phyloP scores from a whole-genome alignment of 2,113 vertebrate genomes.

The Lanius collurio region DNA sequence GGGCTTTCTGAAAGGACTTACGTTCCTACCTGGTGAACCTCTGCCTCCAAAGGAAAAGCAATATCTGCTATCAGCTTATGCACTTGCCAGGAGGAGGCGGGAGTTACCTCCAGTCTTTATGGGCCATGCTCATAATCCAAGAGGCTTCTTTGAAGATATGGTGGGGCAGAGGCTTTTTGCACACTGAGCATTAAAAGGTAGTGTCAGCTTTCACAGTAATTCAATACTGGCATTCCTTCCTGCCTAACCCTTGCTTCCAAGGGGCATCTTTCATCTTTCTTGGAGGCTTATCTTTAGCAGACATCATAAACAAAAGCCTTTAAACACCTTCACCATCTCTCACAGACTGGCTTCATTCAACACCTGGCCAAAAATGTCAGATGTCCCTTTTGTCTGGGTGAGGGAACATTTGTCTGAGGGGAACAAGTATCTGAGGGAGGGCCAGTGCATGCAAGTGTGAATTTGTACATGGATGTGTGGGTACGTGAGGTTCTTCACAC shows the following conservation, averaged over 20 bases:
- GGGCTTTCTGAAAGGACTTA: neutral
- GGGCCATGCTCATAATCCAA: neutral
- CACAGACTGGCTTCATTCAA: neutral
- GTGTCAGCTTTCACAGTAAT: slow-evolving; percentile 36
- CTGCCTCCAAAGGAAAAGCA: neutral
- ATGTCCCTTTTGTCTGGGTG: neutral
- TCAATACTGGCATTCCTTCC: neutral
- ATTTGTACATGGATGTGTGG: neutral
- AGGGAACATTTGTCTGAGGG: neutral
- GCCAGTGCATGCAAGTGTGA: fast-evolving
- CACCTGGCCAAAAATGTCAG: neutral
- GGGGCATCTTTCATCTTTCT: slow-evolving; percentile 22
- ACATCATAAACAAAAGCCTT: neutral
- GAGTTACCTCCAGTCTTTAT: neutral
- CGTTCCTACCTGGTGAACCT: neutral
- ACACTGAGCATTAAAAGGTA: slow-evolving; percentile 11
- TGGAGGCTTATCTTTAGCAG: slow-evolving; percentile 1
- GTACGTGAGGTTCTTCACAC: neutral
- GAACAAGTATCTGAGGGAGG: neutral
- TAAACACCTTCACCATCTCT: neutral
- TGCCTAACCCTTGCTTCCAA: neutral
- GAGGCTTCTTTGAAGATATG: neutral
- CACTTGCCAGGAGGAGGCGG: neutral
- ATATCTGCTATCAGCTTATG: neutral
- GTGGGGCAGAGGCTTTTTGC: neutral